Evolutionary conservation across 2,797 vertebrate genomes (phyloP).

Genomic region (Sus cebifrons): DNA sequence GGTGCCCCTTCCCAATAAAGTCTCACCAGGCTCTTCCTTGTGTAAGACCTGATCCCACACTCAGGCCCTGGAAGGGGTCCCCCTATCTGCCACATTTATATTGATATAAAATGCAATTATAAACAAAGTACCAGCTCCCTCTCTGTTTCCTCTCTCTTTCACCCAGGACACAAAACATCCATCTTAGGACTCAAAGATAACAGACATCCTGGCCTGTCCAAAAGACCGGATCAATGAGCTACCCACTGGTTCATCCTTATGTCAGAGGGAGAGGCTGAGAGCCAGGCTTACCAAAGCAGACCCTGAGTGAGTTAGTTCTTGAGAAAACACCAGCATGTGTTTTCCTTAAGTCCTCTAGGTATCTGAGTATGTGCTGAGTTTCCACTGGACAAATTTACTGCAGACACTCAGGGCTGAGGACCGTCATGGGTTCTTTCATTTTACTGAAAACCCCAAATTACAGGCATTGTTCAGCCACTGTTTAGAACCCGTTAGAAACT

Average conservation of each 20-base stretch:
- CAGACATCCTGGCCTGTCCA: not conserved
- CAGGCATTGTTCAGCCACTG: not conserved
- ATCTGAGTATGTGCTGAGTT: not conserved
- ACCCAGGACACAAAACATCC: not conserved
- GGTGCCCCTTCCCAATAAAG: no score
- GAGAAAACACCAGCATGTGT: not conserved
- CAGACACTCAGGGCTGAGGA: not conserved
- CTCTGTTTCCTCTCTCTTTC: not conserved
- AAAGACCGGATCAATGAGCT: not conserved
- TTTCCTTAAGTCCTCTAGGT: not conserved
- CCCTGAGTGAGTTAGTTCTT: not conserved
- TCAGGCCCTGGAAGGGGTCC: no score
- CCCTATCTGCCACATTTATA: not conserved
- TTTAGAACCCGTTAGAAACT: slow-evolving; percentile 32
- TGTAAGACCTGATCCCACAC: no score
- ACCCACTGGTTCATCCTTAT: not conserved
- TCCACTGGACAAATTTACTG: not conserved
- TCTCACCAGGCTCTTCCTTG: no score
- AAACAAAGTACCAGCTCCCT: not conserved
- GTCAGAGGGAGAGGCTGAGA: not conserved
- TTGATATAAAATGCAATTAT: not conserved
- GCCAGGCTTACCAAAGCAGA: not conserved
- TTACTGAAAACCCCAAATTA: slow-evolving; percentile 33
- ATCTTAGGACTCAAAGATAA: not conserved
- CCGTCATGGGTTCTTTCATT: not conserved